Evolutionary conservation across 2,797 vertebrate species (phyloP).

Genomic region (Perdix hodgsoniae): DNA sequence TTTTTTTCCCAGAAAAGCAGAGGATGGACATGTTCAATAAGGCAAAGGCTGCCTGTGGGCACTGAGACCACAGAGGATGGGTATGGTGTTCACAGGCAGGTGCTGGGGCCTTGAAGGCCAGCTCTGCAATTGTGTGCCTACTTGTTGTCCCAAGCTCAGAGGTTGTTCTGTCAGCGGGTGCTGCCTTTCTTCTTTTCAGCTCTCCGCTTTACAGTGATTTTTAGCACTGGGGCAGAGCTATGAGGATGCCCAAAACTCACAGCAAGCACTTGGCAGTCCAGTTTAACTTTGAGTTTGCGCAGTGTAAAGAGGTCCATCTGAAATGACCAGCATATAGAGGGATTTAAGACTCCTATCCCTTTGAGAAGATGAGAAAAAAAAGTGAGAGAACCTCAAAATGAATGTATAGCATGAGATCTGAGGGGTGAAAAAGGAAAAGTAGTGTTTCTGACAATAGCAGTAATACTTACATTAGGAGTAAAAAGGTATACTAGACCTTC

Average conservation of each 20-base stretch:
- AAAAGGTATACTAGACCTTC: slow-evolving; percentile 89
- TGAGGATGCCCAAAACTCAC: background rate
- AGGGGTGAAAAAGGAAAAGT: background rate
- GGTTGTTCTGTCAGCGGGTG: background rate
- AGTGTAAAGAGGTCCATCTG: background rate
- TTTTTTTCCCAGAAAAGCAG: too few species aligned
- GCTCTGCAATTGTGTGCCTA: too few species aligned
- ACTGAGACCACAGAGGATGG: too few species aligned
- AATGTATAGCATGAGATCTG: background rate
- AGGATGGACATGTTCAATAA: too few species aligned
- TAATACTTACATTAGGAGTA: slow-evolving; percentile 87
- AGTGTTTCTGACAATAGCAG: background rate
- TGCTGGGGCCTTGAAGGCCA: too few species aligned
- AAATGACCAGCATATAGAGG: background rate
- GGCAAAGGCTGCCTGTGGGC: too few species aligned
- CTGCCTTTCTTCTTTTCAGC: background rate
- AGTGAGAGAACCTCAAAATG: background rate
- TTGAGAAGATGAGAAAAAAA: too few species aligned
- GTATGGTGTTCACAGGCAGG: too few species aligned
- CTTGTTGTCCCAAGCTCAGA: too few species aligned
- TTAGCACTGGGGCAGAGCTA: background rate
- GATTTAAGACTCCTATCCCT: background rate
- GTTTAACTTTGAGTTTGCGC: background rate
- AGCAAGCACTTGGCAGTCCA: background rate
- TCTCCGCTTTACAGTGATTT: background rate